Base-by-base conservation (phyloP, 2,797 vertebrate species). In the Delichon dasypus region DNA sequence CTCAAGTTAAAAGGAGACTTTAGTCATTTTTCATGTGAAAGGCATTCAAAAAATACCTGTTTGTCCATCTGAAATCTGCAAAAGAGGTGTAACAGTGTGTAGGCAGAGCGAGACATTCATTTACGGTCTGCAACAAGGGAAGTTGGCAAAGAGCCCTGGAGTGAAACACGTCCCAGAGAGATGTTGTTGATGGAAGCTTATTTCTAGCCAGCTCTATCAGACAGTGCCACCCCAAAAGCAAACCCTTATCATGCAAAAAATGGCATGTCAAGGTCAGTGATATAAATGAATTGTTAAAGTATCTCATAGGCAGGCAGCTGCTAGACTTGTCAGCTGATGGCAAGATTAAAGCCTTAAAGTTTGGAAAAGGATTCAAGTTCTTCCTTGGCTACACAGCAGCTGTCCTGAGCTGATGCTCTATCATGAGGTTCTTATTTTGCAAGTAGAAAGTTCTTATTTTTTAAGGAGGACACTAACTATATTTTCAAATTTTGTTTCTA, bases 401-500 rank as follows among this genome's bases (percentile, higher is more conserved):
- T 94, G 93, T 85, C 90, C 68, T 87, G 20, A 90, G 86, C 54
- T 58, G 61, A 66, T 72, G 78, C 40, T 88, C 73, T 89, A 81
- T 60, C 53, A 72, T 68, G n/a, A 94, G 77, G 36, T 90, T 93
- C 91, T 94, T 91, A 76, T 89, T 96, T 74, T 90, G 58, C 40
- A 72, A 71, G 36, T 4, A 78, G 22, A 47, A 68, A 34, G 5
- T 50, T 78, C 50, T 50, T 27, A 27, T 55, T 90, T 74, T 95
- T 95, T 61, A 85, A 86, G 68, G 20, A 89, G 95, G 85, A 77
- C 42, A 82, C 77, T 73, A 91, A 77, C 68, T 85, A 42, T 64
- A 29, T 32, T 55, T 60, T 75, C 5, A 85, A 87, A 80, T 93
- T 90, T 38, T 83, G 19, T 86, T 88, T 91, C 65, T 48, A 92